A percentile compares a stretch with the other conserved stretches of the same genome.
Conservation (phyloP, 2,888 invertebrate genomes). For the Maniola hyperantus region DNA sequence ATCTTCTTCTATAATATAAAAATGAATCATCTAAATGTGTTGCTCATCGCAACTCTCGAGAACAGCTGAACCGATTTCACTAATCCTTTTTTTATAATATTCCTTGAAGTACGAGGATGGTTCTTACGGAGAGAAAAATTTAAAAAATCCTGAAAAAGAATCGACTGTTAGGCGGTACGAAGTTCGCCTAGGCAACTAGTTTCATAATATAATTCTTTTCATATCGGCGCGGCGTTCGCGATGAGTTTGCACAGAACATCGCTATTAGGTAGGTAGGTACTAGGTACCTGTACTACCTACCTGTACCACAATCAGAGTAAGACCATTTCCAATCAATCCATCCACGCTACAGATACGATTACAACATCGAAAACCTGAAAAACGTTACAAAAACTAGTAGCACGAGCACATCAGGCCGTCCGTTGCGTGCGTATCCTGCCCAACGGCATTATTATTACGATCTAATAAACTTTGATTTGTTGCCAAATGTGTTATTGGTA, state of each 20-base stretch:
- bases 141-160: too few species aligned
- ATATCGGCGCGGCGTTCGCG: too few species aligned
- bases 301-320: constrained; percentile 14
- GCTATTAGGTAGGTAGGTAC: background rate
- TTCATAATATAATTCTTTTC: too few species aligned
- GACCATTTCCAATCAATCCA: constrained; percentile 2
- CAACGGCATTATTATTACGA: constrained; percentile 51
- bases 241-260: background rate
- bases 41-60: too few species aligned
- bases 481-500: constrained; percentile 35
- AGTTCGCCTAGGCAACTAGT: too few species aligned
- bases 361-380: constrained; percentile 19
- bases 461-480: constrained; percentile 53
- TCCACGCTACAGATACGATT: constrained; percentile 17
- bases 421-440: constrained; percentile 37
- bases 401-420: constrained; percentile 5
- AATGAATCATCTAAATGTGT: too few species aligned
- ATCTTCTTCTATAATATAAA: too few species aligned
- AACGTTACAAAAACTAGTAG: constrained; percentile 11
- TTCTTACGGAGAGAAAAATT: too few species aligned
- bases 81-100: too few species aligned
- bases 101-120: too few species aligned
- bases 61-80: too few species aligned
- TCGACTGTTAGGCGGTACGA: too few species aligned
- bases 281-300: background rate